Conservation (phyloP, 2,888 invertebrate species). For the Pteria penguin region DNA sequence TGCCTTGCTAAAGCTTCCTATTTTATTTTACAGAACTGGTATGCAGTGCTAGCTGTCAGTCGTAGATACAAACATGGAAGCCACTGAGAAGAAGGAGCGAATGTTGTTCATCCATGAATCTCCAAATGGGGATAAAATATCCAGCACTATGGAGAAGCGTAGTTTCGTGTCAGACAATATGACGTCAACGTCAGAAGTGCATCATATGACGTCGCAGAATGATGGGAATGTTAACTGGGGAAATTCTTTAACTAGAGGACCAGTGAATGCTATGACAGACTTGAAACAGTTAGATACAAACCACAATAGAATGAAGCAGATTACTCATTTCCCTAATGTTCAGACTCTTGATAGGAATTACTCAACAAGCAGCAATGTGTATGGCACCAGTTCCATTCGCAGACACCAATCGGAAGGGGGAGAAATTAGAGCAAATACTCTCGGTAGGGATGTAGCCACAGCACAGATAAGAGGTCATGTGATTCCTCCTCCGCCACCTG, state of each 20-base stretch:
- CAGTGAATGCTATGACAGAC: constrained; percentile 28
- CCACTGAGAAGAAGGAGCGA: constrained; percentile 26
- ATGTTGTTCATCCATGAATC: constrained; percentile 27
- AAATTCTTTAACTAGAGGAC: constrained; percentile 3
- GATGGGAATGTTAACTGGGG: constrained; percentile 11
- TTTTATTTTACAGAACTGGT: too few species aligned
- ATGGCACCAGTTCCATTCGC: constrained; percentile 1
- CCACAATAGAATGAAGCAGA: constrained; percentile 24
- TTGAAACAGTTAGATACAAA: constrained; percentile 32
- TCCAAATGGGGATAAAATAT: constrained; percentile 14
- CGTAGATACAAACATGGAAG: constrained; percentile 21
- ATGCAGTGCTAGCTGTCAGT: too few species aligned
- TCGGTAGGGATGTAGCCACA: constrained; percentile 24
- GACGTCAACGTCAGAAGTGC: constrained; percentile 30
- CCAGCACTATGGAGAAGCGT: constrained; percentile 19
- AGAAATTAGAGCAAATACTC: constrained; percentile 5
- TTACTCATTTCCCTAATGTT: not conserved
- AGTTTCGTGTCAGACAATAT: constrained; percentile 15
- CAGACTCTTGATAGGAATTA: not conserved
- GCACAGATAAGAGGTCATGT: constrained; percentile 31
- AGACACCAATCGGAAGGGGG: constrained; percentile 34
- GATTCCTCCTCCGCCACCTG: constrained; percentile 11
- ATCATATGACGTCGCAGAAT: constrained; percentile 13
- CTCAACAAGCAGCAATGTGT: constrained; percentile 11
- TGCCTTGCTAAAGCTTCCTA: too few species aligned